phyloP scores from a whole-genome alignment of 1,140 invertebrate genomes.

The Heliconius congener region DNA sequence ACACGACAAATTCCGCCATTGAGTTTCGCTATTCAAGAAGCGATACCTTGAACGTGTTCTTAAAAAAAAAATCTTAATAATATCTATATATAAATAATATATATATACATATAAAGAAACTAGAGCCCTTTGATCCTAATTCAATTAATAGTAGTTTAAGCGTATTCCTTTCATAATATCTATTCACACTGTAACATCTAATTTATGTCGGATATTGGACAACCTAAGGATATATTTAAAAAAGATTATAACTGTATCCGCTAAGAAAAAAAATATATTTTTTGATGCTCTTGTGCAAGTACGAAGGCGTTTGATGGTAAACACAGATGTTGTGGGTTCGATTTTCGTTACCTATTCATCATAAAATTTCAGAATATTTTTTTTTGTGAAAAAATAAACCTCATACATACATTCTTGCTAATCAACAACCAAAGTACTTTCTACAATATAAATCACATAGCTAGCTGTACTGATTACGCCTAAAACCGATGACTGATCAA shows the following conservation, averaged over 20 bases:
- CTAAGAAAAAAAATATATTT: neutral
- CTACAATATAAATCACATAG: neutral
- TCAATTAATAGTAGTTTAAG: neutral
- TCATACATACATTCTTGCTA: too few relatives aligned
- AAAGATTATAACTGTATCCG: slow-evolving; percentile 5
- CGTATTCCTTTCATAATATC: neutral
- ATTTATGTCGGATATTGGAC: neutral
- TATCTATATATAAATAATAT: too few relatives aligned
- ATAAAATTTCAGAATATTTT: too few relatives aligned
- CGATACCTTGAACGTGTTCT: too few relatives aligned
- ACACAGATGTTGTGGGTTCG: too few relatives aligned
- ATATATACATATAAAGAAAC: neutral
- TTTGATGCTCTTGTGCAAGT: neutral
- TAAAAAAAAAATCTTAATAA: too few relatives aligned
- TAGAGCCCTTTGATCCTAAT: neutral
- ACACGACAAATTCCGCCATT: too few relatives aligned
- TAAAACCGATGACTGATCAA: slow-evolving; percentile 33
- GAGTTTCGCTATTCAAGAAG: too few relatives aligned
- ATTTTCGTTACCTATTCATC: too few relatives aligned
- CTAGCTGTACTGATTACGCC: neutral
- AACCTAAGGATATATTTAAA: neutral
- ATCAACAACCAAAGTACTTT: neutral
- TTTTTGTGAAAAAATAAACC: too few relatives aligned
- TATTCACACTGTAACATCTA: slow-evolving; percentile 1
- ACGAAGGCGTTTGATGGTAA: too few relatives aligned